phyloP scores from a whole-genome alignment of 2,113 vertebrate genomes.

The Corythornis vintsioides region DNA sequence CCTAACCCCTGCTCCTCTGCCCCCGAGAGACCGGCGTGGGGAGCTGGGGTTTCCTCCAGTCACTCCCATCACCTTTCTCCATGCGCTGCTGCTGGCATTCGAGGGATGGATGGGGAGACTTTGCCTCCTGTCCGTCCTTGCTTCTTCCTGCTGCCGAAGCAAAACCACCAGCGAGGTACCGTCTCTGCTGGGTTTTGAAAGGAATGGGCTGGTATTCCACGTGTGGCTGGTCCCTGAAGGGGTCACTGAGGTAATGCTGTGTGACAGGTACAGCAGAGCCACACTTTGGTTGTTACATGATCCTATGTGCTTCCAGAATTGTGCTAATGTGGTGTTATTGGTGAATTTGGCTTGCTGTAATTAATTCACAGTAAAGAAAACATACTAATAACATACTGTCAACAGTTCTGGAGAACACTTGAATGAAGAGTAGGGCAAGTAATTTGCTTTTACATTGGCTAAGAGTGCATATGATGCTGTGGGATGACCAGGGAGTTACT shows the following conservation, averaged over 20 bases:
- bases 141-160: not conserved
- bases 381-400: fast-evolving
- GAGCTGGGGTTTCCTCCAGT: fast-evolving
- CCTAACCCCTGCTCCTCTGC: fast-evolving
- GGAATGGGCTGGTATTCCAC: fast-evolving
- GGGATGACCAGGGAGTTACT: fast-evolving
- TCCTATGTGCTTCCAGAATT: not conserved
- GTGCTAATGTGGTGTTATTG: not conserved
- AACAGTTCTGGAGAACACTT: not conserved
- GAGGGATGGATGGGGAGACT: not conserved
- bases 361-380: not conserved
- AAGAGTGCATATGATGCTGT: not conserved
- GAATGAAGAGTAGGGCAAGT: not conserved
- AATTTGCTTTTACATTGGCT: not conserved
- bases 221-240: fast-evolving
- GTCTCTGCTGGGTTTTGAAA: not conserved
- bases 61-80: not conserved
- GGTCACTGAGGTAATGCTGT: too few species aligned
- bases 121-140: fast-evolving
- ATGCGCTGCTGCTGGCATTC: fast-evolving
- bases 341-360: not conserved
- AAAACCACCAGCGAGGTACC: fast-evolving
- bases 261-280: fast-evolving
- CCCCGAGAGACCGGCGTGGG: fast-evolving
- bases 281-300: fast-evolving